These are phyloP conservation scores for Ptilodon capucinus DNA, from an alignment of 2,888 invertebrate genomes.

Conservation along the genomic window DNA sequence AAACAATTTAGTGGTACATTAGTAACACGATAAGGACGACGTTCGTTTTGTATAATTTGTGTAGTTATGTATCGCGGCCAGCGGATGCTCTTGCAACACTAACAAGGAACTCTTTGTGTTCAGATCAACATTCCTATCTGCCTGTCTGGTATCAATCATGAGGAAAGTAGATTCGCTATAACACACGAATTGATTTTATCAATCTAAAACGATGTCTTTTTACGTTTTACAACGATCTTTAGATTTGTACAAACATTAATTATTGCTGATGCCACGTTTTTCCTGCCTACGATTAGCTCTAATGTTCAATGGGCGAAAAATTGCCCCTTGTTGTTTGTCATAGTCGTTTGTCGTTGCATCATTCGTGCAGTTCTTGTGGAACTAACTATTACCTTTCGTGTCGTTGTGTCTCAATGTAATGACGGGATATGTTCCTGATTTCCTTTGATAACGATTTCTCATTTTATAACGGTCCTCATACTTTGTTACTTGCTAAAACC, in stretches of 20 bases:
- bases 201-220: not conserved
- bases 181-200: not conserved
- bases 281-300: constrained; percentile 13
- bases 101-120: constrained; percentile 65
- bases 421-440: constrained; percentile 9
- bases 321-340: constrained; percentile 11
- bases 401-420: not conserved
- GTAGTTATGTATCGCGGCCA: constrained; percentile 51
- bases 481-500: no score
- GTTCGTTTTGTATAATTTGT: constrained; percentile 55
- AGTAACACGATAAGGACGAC: constrained; percentile 53
- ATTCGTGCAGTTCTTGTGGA: constrained; percentile 32
- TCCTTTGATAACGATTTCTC: not conserved
- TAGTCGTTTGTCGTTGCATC: constrained; percentile 18
- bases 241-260: not conserved
- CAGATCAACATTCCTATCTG: constrained; percentile 50
- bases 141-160: constrained; percentile 34
- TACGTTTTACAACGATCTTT: no score
- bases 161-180: constrained; percentile 13
- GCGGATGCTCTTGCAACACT: constrained; percentile 59
- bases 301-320: constrained; percentile 43
- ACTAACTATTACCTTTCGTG: constrained; percentile 13
- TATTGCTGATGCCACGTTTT: not conserved
- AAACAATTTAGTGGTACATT: constrained; percentile 9
- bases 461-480: not conserved